Conservation (phyloP, 2,113 vertebrate species). For the western clawed frog (Xenopus tropicalis) region DNA sequence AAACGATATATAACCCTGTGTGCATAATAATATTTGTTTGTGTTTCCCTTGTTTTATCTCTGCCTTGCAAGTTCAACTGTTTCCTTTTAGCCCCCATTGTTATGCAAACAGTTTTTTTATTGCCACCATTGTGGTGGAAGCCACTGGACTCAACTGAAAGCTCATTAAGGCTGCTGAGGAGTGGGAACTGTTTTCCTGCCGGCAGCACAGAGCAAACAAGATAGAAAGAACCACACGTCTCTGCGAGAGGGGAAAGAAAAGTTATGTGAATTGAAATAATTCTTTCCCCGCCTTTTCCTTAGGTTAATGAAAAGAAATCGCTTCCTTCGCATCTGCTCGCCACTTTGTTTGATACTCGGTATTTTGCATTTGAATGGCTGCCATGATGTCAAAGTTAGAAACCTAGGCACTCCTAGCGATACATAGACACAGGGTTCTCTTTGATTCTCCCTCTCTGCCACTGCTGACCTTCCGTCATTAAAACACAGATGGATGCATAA, state of each 20-base stretch:
- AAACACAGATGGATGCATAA: constrained; percentile 54
- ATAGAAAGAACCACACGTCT: constrained; percentile 52
- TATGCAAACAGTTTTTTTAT: constrained; percentile 54
- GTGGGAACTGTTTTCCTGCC: constrained; percentile 54
- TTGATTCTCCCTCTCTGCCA: constrained; percentile 51
- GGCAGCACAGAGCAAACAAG: constrained; percentile 58
- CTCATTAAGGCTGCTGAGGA: constrained; percentile 64
- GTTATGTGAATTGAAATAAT: constrained; percentile 59
- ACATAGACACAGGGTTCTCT: constrained; percentile 51
- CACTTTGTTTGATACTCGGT: constrained; percentile 62
- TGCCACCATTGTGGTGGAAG: constrained; percentile 50
- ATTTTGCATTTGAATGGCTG: constrained; percentile 58
- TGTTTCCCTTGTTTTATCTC: constrained; percentile 50
- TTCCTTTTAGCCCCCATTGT: constrained; percentile 52
- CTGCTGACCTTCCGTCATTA: constrained; percentile 59
- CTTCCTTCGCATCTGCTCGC: constrained; percentile 53
- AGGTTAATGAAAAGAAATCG: constrained; percentile 52
- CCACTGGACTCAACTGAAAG: constrained; percentile 64
- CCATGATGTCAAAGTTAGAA: constrained; percentile 13
- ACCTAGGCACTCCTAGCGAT: constrained; percentile 51
- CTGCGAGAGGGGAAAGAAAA: constrained; percentile 61
- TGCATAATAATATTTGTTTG: constrained; percentile 41
- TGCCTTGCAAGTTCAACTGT: constrained; percentile 41
- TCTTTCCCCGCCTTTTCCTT: constrained; percentile 41
- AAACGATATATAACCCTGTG: constrained; percentile 10